A percentile compares a stretch with the other conserved stretches of the same genome.
Conservation (phyloP, 1,140 invertebrate species). For the Drosophila cardini region DNA sequence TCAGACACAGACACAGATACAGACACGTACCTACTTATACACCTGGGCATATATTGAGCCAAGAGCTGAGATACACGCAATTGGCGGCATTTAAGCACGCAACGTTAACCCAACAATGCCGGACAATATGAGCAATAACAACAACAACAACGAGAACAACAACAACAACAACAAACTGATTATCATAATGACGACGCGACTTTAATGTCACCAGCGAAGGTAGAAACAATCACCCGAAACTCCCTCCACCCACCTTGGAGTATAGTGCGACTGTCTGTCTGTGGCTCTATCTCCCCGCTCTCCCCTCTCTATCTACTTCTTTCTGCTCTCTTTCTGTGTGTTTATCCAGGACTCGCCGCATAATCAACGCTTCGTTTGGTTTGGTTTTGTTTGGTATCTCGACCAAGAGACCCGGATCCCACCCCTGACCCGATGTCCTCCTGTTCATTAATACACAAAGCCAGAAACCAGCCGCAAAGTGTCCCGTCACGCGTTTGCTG, state of each 20-base stretch:
- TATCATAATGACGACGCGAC: constrained; percentile 71
- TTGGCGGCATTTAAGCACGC: constrained; percentile 80
- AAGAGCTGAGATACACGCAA: constrained; percentile 66
- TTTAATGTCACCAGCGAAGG: constrained; percentile 41
- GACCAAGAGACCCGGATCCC: background rate
- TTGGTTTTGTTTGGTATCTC: constrained; percentile 2
- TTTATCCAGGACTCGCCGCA: constrained; percentile 49
- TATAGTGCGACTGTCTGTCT: constrained; percentile 1
- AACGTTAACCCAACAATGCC: constrained; percentile 68
- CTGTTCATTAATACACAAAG: constrained; percentile 74
- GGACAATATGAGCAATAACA: constrained; percentile 24
- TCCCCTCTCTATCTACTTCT: background rate
- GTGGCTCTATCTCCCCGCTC: background rate
- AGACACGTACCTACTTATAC: constrained; percentile 38
- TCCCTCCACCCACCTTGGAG: background rate
- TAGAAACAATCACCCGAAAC: background rate
- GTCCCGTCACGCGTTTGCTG: constrained; percentile 50
- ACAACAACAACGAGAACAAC: no score
- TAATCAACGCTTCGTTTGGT: constrained; percentile 59
- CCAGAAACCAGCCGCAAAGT: constrained; percentile 58
- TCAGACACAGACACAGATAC: constrained; percentile 21
- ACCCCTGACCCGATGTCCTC: background rate
- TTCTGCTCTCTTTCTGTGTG: constrained; percentile 22
- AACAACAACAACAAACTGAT: constrained; percentile 57
- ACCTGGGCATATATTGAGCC: constrained; percentile 12